These are phyloP conservation scores for Agriopis marginaria DNA, from an alignment of 2,888 invertebrate genomes.

Conservation along the genomic window DNA sequence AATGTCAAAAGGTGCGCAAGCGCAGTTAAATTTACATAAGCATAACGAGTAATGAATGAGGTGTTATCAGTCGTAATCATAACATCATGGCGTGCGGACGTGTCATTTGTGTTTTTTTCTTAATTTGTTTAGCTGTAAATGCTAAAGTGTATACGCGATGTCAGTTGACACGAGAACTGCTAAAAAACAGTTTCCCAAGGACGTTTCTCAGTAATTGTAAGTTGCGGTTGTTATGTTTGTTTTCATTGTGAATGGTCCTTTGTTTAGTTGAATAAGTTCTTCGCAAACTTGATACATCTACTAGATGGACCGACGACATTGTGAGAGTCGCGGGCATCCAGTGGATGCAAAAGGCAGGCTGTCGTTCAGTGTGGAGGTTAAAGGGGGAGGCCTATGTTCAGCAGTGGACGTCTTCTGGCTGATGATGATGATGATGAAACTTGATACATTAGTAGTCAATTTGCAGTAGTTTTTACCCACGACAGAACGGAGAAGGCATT, in stretches of 20 bases:
- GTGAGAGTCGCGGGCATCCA: too few relatives aligned
- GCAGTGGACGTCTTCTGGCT: too few relatives aligned
- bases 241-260: slow-evolving; percentile 23
- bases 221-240: slow-evolving; percentile 57
- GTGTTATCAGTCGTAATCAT: slow-evolving; percentile 60
- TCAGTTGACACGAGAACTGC: slow-evolving; percentile 89
- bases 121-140: slow-evolving; percentile 60
- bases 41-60: slow-evolving; percentile 43
- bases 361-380: too few relatives aligned
- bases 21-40: slow-evolving; percentile 50
- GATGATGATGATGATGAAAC: too few relatives aligned
- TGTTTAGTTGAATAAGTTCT: slow-evolving; percentile 8
- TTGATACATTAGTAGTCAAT: neutral
- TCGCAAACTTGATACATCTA: slow-evolving; percentile 5
- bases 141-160: slow-evolving; percentile 89
- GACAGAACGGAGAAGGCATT: too few relatives aligned
- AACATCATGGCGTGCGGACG: slow-evolving; percentile 67
- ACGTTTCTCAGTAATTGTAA: slow-evolving; percentile 91
- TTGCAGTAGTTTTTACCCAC: neutral
- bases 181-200: slow-evolving; percentile 88
- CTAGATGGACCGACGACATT: too few relatives aligned
- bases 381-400: too few relatives aligned
- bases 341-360: too few relatives aligned
- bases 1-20: slow-evolving; percentile 66
- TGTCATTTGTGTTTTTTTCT: slow-evolving; percentile 53